phyloP scores from a whole-genome alignment of 1,140 invertebrate species.

The Agrypnia vestita region DNA sequence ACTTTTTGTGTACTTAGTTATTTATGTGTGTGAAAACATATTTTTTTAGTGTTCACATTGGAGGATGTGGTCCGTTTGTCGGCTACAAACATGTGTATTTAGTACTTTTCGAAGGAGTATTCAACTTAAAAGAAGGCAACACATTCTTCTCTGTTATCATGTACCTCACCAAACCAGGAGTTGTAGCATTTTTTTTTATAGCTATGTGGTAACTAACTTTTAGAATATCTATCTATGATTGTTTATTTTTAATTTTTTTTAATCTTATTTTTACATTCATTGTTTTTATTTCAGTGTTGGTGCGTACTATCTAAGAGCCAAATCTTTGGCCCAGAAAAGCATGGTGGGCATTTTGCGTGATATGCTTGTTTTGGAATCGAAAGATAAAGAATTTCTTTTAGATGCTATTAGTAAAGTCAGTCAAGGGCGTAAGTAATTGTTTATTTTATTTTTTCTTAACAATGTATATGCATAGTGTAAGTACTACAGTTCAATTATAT shows the following conservation, averaged over 20 bases:
- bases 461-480: too few relatives aligned
- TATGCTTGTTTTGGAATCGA: conserved; percentile 80
- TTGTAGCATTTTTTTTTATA: conserved; percentile 70
- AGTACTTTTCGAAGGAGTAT: conserved; percentile 68
- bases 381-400: conserved; percentile 85
- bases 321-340: conserved; percentile 75
- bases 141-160: conserved; percentile 68
- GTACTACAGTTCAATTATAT: too few relatives aligned
- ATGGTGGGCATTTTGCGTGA: conserved; percentile 79
- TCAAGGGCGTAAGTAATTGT: conserved; percentile 66
- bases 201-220: conserved; percentile 70
- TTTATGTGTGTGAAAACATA: conserved; percentile 16
- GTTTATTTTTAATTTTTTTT: conserved; percentile 2
- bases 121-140: conserved; percentile 67
- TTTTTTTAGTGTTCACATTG: conserved; percentile 65
- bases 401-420: conserved; percentile 72
- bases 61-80: conserved; percentile 73
- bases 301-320: conserved; percentile 81
- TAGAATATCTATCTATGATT: conserved; percentile 1
- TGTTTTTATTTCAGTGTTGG: conserved; percentile 69
- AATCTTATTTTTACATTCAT: conserved; percentile 43
- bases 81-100: conserved; percentile 70
- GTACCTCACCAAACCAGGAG: conserved; percentile 70
- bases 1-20: too few relatives aligned
- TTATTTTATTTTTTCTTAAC: too few relatives aligned